phyloP scores from a whole-genome alignment of 2,797 vertebrate genomes.

The Lerista edwardsae region DNA sequence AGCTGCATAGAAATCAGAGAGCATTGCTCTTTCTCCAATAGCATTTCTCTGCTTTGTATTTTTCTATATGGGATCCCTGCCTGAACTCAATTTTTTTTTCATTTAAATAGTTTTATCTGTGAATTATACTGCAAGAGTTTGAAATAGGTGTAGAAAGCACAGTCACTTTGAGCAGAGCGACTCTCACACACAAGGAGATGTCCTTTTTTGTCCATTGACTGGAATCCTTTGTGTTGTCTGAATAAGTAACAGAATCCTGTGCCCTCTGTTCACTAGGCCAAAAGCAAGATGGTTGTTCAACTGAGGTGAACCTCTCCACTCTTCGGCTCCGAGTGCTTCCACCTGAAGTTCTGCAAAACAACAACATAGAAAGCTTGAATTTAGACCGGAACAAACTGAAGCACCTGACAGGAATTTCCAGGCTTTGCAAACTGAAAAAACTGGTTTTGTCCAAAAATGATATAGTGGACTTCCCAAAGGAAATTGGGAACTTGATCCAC shows the following conservation, averaged over 20 bases:
- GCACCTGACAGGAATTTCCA: slow-evolving; percentile 61
- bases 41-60: too few species aligned
- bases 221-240: too few species aligned
- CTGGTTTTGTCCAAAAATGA: slow-evolving; percentile 79
- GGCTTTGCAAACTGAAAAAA: slow-evolving; percentile 70
- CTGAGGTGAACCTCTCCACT: slow-evolving; percentile 61
- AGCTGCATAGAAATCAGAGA: too few species aligned
- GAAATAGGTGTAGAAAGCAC: too few species aligned
- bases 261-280: slow-evolving; percentile 24
- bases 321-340: slow-evolving; percentile 73
- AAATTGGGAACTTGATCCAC: slow-evolving; percentile 69
- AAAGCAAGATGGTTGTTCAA: background rate
- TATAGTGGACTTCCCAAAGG: slow-evolving; percentile 71
- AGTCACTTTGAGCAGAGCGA: too few species aligned
- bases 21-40: too few species aligned
- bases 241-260: slow-evolving; percentile 2
- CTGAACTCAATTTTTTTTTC: too few species aligned
- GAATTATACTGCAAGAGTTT: too few species aligned
- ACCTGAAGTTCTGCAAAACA: slow-evolving; percentile 43
- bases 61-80: too few species aligned
- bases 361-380: slow-evolving; percentile 58
- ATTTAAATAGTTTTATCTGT: too few species aligned
- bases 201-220: too few species aligned
- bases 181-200: too few species aligned
- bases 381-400: slow-evolving; percentile 77